Conservation (phyloP, 1,140 invertebrate species). For the Euwallacea fornicatus region DNA sequence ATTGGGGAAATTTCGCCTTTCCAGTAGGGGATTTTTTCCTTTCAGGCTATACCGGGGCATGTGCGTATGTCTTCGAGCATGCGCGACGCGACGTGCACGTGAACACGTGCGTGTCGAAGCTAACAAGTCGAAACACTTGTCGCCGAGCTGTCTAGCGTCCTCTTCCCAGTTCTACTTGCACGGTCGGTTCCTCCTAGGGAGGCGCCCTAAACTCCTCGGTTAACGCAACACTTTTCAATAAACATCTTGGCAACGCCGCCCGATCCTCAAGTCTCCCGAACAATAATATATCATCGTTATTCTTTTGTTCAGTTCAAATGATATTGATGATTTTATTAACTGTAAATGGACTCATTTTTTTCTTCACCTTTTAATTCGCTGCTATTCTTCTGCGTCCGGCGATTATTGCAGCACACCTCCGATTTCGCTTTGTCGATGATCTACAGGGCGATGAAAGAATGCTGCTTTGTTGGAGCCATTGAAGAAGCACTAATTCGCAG, state of each 20-base stretch:
- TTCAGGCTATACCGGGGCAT: too few relatives aligned
- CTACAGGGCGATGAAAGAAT: neutral
- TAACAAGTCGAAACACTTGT: neutral
- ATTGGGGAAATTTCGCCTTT: too few relatives aligned
- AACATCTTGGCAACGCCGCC: neutral
- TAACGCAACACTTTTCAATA: neutral
- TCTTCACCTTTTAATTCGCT: slow-evolving; percentile 21
- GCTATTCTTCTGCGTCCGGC: slow-evolving; percentile 14
- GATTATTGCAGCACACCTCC: slow-evolving; percentile 10
- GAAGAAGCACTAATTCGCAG: neutral
- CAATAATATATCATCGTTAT: slow-evolving; percentile 32
- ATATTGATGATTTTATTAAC: slow-evolving; percentile 34
- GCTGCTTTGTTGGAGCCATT: neutral
- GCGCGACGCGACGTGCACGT: too few relatives aligned
- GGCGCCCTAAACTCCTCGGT: too few relatives aligned
- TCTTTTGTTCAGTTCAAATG: slow-evolving; percentile 30
- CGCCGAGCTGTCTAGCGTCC: neutral
- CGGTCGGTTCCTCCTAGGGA: too few relatives aligned
- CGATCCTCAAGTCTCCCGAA: slow-evolving; percentile 1
- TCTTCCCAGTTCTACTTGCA: too few relatives aligned
- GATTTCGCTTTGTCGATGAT: neutral
- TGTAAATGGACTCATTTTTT: slow-evolving; percentile 26
- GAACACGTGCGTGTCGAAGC: neutral
- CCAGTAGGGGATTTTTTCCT: too few relatives aligned
- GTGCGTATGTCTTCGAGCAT: too few relatives aligned